Evolutionary conservation across 2,888 invertebrate species (phyloP).

Genomic region (Netelia inedita): DNA sequence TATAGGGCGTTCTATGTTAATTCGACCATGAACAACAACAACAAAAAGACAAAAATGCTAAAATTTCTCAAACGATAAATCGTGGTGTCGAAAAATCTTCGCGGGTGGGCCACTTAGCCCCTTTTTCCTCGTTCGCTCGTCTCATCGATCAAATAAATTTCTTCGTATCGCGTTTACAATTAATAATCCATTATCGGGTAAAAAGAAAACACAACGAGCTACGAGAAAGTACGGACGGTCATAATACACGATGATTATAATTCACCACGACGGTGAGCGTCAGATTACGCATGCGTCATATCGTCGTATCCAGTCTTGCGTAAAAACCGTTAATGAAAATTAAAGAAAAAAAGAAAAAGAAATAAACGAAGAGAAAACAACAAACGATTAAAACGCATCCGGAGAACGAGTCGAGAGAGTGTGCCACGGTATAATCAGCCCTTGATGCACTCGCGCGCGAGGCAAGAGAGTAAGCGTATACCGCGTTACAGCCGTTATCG

Average conservation of each 20-base stretch:
- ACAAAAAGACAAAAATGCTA: neutral
- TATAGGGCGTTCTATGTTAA: too few species aligned
- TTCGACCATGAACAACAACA: neutral
- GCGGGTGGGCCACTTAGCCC: neutral
- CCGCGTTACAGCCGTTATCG: constrained; percentile 38
- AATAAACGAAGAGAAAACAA: neutral
- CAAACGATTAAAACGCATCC: constrained; percentile 40
- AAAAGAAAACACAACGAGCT: neutral
- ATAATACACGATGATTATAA: constrained; percentile 50
- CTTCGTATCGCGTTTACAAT: neutral
- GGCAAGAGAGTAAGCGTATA: constrained; percentile 13
- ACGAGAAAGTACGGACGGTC: constrained; percentile 49
- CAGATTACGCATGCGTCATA: constrained; percentile 42
- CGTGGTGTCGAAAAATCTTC: neutral
- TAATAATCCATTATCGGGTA: too few species aligned
- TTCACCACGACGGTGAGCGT: neutral
- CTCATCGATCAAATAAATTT: neutral
- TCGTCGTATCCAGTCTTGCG: constrained; percentile 22
- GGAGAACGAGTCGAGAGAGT: constrained; percentile 49
- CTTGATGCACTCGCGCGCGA: constrained; percentile 21
- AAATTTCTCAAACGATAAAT: neutral
- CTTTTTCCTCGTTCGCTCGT: neutral
- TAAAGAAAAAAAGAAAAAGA: constrained; percentile 1
- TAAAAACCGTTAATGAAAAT: constrained; percentile 60
- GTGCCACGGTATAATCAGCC: constrained; percentile 59